Percentiles rank a stretch among this genome's conserved stretches.
Evolutionary conservation across 2,113 vertebrate genomes (phyloP).

Genomic region (Ochotona curzoniae): DNA sequence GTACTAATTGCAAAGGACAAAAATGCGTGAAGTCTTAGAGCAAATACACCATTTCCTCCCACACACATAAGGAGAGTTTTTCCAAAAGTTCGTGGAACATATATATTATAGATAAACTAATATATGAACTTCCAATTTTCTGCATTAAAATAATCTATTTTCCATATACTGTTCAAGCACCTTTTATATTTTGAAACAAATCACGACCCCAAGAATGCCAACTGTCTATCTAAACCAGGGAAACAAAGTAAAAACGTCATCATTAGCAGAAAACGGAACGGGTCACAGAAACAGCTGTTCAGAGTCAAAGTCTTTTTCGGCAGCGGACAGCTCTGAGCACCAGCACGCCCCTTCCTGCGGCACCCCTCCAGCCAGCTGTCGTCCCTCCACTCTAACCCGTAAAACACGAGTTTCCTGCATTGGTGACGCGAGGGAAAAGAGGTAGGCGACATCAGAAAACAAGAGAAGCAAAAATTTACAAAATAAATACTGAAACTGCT

Average conservation of each 20-base stretch:
- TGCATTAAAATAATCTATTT: too few relatives aligned
- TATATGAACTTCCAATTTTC: too few relatives aligned
- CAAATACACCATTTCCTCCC: background rate
- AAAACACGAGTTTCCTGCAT: background rate
- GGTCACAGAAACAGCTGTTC: background rate
- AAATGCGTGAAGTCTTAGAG: background rate
- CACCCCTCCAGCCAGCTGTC: background rate
- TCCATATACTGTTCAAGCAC: too few relatives aligned
- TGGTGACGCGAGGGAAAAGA: background rate
- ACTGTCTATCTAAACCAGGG: background rate
- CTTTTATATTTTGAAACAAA: background rate
- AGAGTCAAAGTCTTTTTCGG: background rate
- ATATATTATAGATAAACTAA: too few relatives aligned
- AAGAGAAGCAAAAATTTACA: background rate
- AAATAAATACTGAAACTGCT: background rate
- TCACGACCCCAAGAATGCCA: background rate
- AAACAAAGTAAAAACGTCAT: background rate
- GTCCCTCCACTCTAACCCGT: background rate
- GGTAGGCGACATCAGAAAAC: background rate
- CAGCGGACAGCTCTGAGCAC: background rate
- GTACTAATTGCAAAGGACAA: background rate
- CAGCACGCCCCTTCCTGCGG: too few relatives aligned
- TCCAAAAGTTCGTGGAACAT: too few relatives aligned
- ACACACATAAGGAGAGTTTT: background rate
- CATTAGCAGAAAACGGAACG: background rate